Conservation (phyloP, 1,140 invertebrate species). For the Platorchestia sp. region DNA sequence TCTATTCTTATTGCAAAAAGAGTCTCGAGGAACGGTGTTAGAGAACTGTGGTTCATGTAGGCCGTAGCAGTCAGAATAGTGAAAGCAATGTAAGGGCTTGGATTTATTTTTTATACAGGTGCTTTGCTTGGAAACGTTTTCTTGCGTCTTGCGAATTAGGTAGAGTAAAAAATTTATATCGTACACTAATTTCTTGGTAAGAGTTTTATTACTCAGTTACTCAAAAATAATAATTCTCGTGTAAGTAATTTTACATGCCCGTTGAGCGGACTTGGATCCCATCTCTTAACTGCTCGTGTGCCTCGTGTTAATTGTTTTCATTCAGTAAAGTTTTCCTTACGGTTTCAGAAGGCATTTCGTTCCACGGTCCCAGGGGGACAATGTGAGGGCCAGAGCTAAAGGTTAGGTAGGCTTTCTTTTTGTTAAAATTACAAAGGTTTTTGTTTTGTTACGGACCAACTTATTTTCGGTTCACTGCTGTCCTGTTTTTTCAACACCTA, state of each 20-base stretch:
- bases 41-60: background rate
- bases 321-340: no score
- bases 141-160: background rate
- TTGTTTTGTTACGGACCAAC: no score
- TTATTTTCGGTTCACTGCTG: no score
- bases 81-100: background rate
- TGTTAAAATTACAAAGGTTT: no score
- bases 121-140: background rate
- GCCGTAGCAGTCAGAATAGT: background rate
- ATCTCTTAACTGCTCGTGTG: background rate
- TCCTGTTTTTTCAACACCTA: no score
- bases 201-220: no score
- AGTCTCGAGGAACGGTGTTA: background rate
- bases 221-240: no score
- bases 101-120: background rate
- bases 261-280: background rate
- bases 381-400: no score
- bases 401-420: no score
- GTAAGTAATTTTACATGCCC: background rate
- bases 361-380: no score
- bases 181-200: no score
- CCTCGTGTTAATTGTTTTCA: background rate
- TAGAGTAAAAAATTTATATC: background rate
- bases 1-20: background rate
- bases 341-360: no score